Evolutionary conservation across 2,797 vertebrate genomes (phyloP).

Genomic region (Onychomys arenicola): DNA sequence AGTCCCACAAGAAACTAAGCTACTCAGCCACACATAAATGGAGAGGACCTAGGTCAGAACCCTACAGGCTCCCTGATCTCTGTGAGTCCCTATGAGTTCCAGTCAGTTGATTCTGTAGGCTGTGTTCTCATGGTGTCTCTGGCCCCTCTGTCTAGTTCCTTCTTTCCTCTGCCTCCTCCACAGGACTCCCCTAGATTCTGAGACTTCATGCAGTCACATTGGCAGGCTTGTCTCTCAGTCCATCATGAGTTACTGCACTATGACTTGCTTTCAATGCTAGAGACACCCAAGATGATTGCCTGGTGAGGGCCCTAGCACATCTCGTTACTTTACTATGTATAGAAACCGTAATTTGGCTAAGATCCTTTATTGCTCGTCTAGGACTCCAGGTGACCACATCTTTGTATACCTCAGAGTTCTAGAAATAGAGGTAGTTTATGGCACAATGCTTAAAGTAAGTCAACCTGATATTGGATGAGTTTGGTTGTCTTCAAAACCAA

Average conservation of each 20-base stretch:
- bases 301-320: background rate
- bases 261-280: background rate
- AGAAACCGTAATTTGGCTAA: background rate
- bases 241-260: background rate
- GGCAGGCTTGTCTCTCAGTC: background rate
- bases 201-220: background rate
- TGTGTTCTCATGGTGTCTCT: background rate
- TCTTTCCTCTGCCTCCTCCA: background rate
- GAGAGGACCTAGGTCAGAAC: background rate
- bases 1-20: background rate
- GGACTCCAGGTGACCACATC: conserved; percentile 2
- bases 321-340: background rate
- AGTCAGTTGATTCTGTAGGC: background rate
- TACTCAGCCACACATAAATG: background rate
- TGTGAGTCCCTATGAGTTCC: background rate
- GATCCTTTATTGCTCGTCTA: background rate
- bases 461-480: background rate
- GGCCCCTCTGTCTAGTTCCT: background rate
- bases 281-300: background rate
- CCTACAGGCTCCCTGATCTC: background rate
- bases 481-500: background rate
- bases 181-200: conserved; percentile 19
- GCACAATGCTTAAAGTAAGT: background rate
- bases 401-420: background rate
- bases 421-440: conserved; percentile 36